Conservation (phyloP, 2,888 invertebrate species). For the Lacanobia wlatinum region DNA sequence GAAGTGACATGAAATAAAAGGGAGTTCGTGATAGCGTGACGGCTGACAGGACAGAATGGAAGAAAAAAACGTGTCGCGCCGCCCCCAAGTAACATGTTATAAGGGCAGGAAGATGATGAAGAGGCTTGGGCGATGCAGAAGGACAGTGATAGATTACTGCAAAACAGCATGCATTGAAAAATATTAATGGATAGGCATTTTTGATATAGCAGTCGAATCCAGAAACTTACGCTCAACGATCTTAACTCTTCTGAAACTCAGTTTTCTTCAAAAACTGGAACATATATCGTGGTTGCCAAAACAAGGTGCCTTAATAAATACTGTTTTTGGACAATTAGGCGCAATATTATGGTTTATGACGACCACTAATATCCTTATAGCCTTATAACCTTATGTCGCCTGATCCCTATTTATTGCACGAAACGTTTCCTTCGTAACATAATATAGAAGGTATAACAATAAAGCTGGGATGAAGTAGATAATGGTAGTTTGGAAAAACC, state of each 20-base stretch:
- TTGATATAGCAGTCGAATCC: neutral
- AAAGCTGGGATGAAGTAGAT: neutral
- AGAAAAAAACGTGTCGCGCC: too few relatives aligned
- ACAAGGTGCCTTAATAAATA: neutral
- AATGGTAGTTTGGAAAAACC: too few relatives aligned
- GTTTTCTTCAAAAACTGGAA: neutral
- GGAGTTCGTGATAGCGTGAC: too few relatives aligned
- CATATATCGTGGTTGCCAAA: neutral
- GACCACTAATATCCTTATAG: conserved; percentile 9
- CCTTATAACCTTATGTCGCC: conserved; percentile 7
- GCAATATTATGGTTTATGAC: conserved; percentile 26
- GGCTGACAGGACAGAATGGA: too few relatives aligned
- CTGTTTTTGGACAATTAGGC: neutral
- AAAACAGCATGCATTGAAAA: too few relatives aligned
- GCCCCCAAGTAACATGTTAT: too few relatives aligned
- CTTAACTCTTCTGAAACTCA: neutral
- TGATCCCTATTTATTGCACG: conserved; percentile 23
- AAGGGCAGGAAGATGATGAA: too few relatives aligned
- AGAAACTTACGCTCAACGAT: neutral
- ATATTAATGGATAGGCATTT: too few relatives aligned
- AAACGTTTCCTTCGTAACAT: neutral
- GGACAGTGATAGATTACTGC: neutral
- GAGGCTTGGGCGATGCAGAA: neutral
- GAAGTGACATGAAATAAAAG: too few relatives aligned
- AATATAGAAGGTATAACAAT: neutral